Percentiles rank a stretch among this genome's conserved stretches.
Conservation (phyloP, 1,140 invertebrate species). For the Brachionus angularis region DNA sequence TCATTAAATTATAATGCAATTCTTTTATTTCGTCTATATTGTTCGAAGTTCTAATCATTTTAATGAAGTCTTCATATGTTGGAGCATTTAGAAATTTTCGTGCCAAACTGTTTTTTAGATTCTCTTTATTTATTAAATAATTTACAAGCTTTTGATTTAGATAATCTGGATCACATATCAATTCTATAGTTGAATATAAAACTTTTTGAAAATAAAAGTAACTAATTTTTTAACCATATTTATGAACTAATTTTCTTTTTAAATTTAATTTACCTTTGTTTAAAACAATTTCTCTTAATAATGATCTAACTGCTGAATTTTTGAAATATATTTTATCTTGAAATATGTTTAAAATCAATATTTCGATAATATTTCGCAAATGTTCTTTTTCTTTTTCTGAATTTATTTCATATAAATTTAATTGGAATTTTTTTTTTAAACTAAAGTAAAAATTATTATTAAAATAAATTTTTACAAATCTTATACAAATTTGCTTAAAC, state of each 20-base stretch:
- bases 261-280: slow-evolving; percentile 67
- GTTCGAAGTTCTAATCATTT: slow-evolving; percentile 73
- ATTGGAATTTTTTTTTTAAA: slow-evolving; percentile 63
- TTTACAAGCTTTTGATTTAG: slow-evolving; percentile 79
- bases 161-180: slow-evolving; percentile 80
- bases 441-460: slow-evolving; percentile 45
- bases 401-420: slow-evolving; percentile 71
- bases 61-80: slow-evolving; percentile 81
- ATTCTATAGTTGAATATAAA: slow-evolving; percentile 73
- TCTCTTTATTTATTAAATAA: slow-evolving; percentile 71
- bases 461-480: slow-evolving; percentile 46
- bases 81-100: slow-evolving; percentile 79
- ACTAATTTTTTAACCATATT: not conserved
- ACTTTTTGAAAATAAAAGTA: slow-evolving; percentile 61
- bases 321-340: slow-evolving; percentile 69
- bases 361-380: slow-evolving; percentile 72
- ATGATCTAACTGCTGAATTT: slow-evolving; percentile 69
- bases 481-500: slow-evolving; percentile 39
- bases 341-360: slow-evolving; percentile 73
- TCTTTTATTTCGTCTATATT: slow-evolving; percentile 77
- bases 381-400: slow-evolving; percentile 73
- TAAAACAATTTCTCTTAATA: slow-evolving; percentile 75
- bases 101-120: slow-evolving; percentile 69
- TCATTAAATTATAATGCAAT: slow-evolving; percentile 79
- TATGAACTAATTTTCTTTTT: not conserved